Evolutionary conservation across 2,797 vertebrate genomes (phyloP).

Genomic region (Dermochelys coriacea): DNA sequence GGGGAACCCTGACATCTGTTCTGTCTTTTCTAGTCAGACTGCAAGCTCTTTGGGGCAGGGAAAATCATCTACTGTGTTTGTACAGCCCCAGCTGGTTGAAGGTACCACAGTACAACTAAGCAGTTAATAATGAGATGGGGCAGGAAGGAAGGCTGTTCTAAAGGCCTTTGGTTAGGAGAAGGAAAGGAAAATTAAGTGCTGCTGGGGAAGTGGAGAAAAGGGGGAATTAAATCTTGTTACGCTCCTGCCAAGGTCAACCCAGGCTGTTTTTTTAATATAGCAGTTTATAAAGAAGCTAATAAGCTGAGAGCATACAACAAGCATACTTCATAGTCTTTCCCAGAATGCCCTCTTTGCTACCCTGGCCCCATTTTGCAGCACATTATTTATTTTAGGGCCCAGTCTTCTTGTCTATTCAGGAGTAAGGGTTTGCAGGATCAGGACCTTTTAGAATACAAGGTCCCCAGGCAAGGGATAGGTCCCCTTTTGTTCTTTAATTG

Average conservation of each 20-base stretch:
- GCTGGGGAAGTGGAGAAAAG: fast-evolving
- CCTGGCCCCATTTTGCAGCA: not conserved
- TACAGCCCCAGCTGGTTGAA: not conserved
- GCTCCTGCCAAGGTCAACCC: fast-evolving
- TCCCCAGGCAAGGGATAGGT: fast-evolving
- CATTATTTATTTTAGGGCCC: fast-evolving
- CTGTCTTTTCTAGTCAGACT: not conserved
- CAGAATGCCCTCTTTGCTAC: not conserved
- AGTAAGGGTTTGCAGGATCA: not conserved
- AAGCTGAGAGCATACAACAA: fast-evolving
- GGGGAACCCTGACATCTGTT: not conserved
- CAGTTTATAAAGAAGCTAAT: not conserved
- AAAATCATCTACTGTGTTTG: not conserved
- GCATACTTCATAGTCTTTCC: not conserved
- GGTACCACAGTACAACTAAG: not conserved
- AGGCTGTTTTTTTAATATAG: fast-evolving
- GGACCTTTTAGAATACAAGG: fast-evolving
- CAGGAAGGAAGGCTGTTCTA: not conserved
- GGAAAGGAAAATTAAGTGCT: not conserved
- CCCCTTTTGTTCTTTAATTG: not conserved
- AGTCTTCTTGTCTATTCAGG: not conserved
- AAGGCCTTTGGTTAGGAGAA: fast-evolving
- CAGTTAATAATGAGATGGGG: not conserved
- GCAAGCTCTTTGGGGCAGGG: not conserved
- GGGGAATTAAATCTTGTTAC: fast-evolving